These are phyloP conservation scores for Pachliopta kotzebuea DNA, from an alignment of 2,888 invertebrate species.

Conservation along the genomic window DNA sequence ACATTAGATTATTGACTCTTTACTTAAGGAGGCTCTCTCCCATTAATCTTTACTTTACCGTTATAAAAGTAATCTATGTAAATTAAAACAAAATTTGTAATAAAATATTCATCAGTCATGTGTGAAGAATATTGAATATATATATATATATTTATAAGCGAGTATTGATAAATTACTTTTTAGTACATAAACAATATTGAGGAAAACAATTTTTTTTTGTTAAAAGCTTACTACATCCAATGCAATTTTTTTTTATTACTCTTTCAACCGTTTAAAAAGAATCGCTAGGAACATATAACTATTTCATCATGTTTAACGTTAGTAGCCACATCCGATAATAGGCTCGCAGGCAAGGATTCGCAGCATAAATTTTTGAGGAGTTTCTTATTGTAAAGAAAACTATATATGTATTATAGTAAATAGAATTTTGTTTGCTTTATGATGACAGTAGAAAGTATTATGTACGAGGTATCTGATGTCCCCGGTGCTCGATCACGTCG, in stretches of 20 bases:
- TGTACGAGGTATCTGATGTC: constrained; percentile 23
- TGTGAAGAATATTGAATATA: neutral
- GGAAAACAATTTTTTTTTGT: too few relatives aligned
- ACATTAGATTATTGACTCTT: neutral
- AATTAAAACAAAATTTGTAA: neutral
- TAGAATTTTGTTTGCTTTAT: neutral
- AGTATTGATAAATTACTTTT: too few relatives aligned
- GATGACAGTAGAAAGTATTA: constrained; percentile 17
- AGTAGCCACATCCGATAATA: too few relatives aligned
- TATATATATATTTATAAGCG: too few relatives aligned
- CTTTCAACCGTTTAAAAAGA: too few relatives aligned
- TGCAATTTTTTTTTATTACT: too few relatives aligned
- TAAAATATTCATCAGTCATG: neutral
- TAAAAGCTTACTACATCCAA: too few relatives aligned
- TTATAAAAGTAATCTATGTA: neutral
- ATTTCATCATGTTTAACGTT: too few relatives aligned
- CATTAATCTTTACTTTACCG: neutral
- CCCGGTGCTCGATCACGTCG: constrained; percentile 33
- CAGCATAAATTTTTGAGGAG: neutral
- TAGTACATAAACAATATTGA: too few relatives aligned
- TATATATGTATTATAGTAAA: neutral
- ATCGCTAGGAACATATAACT: too few relatives aligned
- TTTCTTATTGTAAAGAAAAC: neutral
- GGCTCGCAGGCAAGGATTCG: too few relatives aligned
- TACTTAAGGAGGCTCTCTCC: neutral